A percentile compares a stretch with the other conserved stretches of the same genome.
These are phyloP conservation scores for Calycopis cecrops DNA, from an alignment of 1,140 invertebrate genomes.

Conservation along the genomic window DNA sequence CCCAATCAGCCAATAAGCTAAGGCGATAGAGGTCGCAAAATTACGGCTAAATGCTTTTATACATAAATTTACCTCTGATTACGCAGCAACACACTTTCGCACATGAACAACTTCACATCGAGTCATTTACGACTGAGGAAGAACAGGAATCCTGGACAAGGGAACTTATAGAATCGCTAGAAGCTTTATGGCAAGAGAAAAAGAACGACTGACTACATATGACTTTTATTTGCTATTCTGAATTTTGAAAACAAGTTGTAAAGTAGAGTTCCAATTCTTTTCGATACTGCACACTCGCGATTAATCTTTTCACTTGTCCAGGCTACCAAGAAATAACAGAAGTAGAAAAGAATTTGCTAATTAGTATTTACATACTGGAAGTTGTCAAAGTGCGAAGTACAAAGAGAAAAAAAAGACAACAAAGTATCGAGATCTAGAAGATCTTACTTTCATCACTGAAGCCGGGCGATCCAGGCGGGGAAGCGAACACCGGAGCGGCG, in stretches of 20 bases:
- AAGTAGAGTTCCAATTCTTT: neutral
- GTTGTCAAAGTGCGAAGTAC: constrained; percentile 39
- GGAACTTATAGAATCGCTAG: no score
- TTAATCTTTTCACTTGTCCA: no score
- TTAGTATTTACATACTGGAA: constrained; percentile 15
- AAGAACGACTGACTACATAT: no score
- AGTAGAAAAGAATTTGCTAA: no score
- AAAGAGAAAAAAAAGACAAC: constrained; percentile 27
- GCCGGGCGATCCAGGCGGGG: constrained; percentile 87
- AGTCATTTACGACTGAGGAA: constrained; percentile 3
- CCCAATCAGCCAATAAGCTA: constrained; percentile 62
- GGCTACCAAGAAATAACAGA: no score
- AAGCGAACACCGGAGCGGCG: constrained; percentile 84
- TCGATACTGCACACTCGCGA: no score
- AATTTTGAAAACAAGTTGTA: neutral
- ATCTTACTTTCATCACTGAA: constrained; percentile 60
- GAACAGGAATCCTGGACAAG: neutral
- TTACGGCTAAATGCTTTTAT: constrained; percentile 36
- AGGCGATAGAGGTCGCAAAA: constrained; percentile 37
- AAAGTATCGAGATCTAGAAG: constrained; percentile 18
- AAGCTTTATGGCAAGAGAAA: no score
- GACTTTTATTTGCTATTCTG: no score
- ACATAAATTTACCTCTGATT: constrained; percentile 44
- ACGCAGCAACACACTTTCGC: constrained; percentile 40
- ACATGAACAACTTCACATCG: constrained; percentile 37